Evolutionary conservation across 1,140 invertebrate genomes (phyloP).

Genomic region (Drosophila sp.): DNA sequence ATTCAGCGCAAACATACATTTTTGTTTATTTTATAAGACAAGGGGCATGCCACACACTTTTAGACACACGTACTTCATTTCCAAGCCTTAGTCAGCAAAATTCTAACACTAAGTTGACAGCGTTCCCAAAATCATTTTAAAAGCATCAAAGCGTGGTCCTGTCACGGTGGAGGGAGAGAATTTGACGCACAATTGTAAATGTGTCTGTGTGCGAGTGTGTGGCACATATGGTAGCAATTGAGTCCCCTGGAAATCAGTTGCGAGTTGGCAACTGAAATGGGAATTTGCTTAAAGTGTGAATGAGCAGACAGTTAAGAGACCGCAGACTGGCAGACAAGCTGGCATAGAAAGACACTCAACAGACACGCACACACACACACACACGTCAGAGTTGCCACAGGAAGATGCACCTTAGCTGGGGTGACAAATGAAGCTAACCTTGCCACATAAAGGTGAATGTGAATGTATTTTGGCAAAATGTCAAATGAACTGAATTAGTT

Average conservation of each 20-base stretch:
- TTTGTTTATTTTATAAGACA: constrained; percentile 16
- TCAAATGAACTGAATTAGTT: constrained; percentile 37
- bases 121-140: constrained; percentile 30
- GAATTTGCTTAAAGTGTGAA: constrained; percentile 59
- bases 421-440: not conserved
- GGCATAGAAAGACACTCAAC: constrained; percentile 38
- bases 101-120: constrained; percentile 62
- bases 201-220: constrained; percentile 26
- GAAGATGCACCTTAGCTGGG: constrained; percentile 28
- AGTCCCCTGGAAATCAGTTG: constrained; percentile 56
- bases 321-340: constrained; percentile 17
- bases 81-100: constrained; percentile 42
- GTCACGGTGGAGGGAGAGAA: constrained; percentile 4
- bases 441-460: constrained; percentile 39
- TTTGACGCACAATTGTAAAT: constrained; percentile 41
- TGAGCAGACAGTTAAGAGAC: constrained; percentile 38
- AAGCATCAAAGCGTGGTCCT: constrained; percentile 5
- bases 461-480: constrained; percentile 42
- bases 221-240: constrained; percentile 50
- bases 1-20: constrained; percentile 15
- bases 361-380: constrained; percentile 15
- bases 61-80: constrained; percentile 28
- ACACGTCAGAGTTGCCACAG: not conserved
- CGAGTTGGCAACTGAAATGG: constrained; percentile 41
- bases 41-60: constrained; percentile 42